These are phyloP conservation scores for Drosophila colorata DNA, from an alignment of 2,888 invertebrate genomes.

Conservation along the genomic window DNA sequence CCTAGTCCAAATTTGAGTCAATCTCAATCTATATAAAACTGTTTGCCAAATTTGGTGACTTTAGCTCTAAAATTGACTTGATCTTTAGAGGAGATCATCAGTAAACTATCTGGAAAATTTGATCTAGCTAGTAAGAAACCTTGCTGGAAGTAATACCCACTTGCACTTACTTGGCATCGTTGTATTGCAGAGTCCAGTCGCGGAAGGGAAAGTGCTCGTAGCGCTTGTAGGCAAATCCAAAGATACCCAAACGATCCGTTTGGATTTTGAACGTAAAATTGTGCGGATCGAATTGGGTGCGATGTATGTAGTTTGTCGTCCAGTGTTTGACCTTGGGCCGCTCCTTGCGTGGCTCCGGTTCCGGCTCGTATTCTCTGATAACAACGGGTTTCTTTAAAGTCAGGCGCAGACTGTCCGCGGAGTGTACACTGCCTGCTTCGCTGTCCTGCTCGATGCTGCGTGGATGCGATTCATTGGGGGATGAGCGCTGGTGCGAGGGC, in stretches of 20 bases:
- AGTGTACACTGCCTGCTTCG: not conserved
- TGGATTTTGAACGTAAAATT: constrained; percentile 65
- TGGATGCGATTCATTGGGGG: too few species aligned
- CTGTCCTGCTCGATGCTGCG: not conserved
- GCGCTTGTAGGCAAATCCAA: constrained; percentile 81
- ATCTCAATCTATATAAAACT: too few species aligned
- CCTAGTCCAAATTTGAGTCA: too few species aligned
- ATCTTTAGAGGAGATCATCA: too few species aligned
- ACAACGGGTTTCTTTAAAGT: too few species aligned
- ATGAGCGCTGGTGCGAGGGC: too few species aligned
- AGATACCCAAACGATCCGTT: constrained; percentile 82
- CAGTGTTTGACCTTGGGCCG: constrained; percentile 59
- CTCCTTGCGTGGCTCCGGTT: not conserved
- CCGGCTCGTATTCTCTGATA: not conserved
- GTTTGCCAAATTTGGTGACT: too few species aligned
- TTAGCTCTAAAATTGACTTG: too few species aligned
- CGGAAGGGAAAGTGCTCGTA: constrained; percentile 83
- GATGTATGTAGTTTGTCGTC: constrained; percentile 76
- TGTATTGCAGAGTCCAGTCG: constrained; percentile 75
- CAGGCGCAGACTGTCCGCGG: too few species aligned
- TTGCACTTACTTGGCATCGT: constrained; percentile 71
- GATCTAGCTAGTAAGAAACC: too few species aligned
- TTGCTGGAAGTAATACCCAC: too few species aligned
- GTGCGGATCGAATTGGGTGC: constrained; percentile 54
- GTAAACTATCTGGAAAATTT: too few species aligned